These are phyloP conservation scores for Odontocerum albicorne DNA, from an alignment of 2,888 invertebrate genomes.

Conservation along the genomic window DNA sequence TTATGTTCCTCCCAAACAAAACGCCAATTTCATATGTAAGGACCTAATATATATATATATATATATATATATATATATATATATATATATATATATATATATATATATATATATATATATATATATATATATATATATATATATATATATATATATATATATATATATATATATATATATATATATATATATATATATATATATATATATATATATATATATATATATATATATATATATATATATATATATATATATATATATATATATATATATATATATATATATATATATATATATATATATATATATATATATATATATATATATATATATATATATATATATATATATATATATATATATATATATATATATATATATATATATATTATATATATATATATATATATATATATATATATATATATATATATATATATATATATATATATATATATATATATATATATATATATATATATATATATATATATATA, in stretches of 20 bases:
- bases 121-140: neutral
- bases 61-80: neutral
- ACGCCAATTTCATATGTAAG: neutral
- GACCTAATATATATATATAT: neutral
- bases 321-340: neutral
- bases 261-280: neutral
- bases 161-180: neutral
- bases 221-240: neutral
- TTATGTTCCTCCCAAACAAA: neutral
- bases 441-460: neutral
- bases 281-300: neutral
- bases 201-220: neutral
- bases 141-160: neutral
- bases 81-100: neutral
- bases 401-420: conserved; percentile 2
- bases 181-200: neutral
- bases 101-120: neutral
- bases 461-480: neutral
- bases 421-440: too few relatives aligned
- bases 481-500: neutral
- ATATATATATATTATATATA: neutral
- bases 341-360: neutral
- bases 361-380: neutral
- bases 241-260: neutral
- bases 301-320: neutral